A percentile compares a stretch with the other conserved stretches of the same genome.
These are phyloP conservation scores for Perdita meconis DNA, from an alignment of 2,888 invertebrate genomes.

Conservation along the genomic window DNA sequence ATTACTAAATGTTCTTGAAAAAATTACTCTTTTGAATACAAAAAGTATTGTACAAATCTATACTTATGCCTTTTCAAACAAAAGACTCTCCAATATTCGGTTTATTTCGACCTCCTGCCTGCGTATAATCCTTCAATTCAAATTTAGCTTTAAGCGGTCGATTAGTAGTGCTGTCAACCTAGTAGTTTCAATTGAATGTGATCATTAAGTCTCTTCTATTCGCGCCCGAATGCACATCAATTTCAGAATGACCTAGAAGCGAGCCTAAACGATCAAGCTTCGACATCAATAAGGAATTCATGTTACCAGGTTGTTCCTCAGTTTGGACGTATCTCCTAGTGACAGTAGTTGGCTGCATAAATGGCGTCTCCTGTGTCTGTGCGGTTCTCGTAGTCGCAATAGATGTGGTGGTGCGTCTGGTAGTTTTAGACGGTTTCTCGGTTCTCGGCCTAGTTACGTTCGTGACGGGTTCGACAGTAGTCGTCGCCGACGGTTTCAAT, in stretches of 20 bases:
- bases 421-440: slow-evolving; percentile 25
- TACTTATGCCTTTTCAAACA: no score
- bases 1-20: no score
- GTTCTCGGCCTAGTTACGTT: slow-evolving; percentile 41
- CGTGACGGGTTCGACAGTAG: slow-evolving; percentile 9
- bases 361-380: slow-evolving; percentile 55
- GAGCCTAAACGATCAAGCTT: neutral
- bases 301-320: slow-evolving; percentile 53
- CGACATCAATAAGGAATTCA: neutral
- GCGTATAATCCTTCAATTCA: no score
- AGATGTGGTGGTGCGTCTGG: slow-evolving; percentile 58
- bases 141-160: no score
- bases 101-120: no score
- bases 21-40: no score
- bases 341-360: slow-evolving; percentile 20
- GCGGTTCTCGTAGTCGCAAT: slow-evolving; percentile 9
- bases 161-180: no score
- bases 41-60: no score
- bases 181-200: no score
- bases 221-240: no score
- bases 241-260: neutral
- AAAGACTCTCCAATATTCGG: no score
- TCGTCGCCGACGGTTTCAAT: slow-evolving; percentile 55
- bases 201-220: no score
- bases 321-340: slow-evolving; percentile 19